phyloP scores from a whole-genome alignment of 1,140 invertebrate species.

The Panonychus citri region DNA sequence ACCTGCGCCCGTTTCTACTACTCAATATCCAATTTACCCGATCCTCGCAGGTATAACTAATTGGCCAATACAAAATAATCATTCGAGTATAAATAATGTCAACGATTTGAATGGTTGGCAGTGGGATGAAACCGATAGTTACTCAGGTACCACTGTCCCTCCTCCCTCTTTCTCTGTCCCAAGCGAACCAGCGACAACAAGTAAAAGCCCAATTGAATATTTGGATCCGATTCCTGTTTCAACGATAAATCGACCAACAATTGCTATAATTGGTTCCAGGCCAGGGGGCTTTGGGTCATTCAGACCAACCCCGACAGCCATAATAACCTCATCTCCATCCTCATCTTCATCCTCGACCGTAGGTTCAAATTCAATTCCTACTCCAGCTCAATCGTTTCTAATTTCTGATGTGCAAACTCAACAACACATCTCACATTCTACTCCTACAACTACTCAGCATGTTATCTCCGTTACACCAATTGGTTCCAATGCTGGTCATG shows the following conservation, averaged over 20 bases:
- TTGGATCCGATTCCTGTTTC: not conserved
- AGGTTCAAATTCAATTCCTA: not conserved
- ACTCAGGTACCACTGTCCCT: not conserved
- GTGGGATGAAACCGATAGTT: not conserved
- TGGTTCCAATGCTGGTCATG: too few relatives aligned
- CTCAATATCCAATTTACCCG: conserved; percentile 5
- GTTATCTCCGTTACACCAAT: too few relatives aligned
- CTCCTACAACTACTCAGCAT: too few relatives aligned
- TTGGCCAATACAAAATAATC: not conserved
- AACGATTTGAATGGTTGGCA: too few relatives aligned
- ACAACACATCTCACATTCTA: too few relatives aligned
- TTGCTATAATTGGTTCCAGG: not conserved
- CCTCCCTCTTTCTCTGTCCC: not conserved
- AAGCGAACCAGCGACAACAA: not conserved
- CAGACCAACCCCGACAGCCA: not conserved
- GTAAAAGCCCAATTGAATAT: not conserved
- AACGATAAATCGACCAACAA: not conserved
- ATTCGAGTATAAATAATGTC: too few relatives aligned
- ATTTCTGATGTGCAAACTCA: not conserved
- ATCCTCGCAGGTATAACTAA: conserved; percentile 3
- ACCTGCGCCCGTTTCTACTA: conserved; percentile 1
- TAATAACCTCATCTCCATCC: not conserved
- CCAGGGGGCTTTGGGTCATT: not conserved
- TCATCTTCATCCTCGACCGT: not conserved
- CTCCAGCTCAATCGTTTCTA: not conserved